Evolutionary conservation across 2,113 vertebrate species (phyloP).

Genomic region (Rhabdomys dilectus): DNA sequence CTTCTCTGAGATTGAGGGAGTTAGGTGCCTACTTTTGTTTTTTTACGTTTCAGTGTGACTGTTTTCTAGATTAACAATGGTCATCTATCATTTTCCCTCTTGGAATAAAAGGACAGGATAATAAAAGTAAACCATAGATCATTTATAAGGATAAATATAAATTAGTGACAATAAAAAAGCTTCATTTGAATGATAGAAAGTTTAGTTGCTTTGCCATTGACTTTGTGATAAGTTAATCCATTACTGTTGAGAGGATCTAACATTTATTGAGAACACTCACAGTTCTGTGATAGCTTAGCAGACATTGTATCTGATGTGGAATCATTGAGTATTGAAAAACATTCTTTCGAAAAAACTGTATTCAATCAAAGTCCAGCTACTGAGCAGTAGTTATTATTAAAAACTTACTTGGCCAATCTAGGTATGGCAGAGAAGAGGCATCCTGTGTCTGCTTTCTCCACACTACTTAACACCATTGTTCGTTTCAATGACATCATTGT

Average conservation of each 20-base stretch:
- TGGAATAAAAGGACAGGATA: not conserved
- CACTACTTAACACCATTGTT: not conserved
- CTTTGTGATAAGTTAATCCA: not conserved
- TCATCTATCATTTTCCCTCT: not conserved
- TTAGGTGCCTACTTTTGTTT: not conserved
- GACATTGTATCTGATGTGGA: not conserved
- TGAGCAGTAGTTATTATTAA: not conserved
- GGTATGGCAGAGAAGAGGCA: not conserved
- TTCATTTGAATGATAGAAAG: not conserved
- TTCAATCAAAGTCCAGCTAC: conserved; percentile 22
- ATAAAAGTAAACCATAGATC: not conserved
- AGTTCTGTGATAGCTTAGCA: not conserved
- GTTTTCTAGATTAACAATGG: not conserved
- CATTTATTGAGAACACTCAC: not conserved
- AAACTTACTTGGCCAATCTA: not conserved
- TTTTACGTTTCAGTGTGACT: not conserved
- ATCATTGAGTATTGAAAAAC: not conserved
- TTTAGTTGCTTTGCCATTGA: not conserved
- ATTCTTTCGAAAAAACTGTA: not conserved
- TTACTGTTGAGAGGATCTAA: not conserved
- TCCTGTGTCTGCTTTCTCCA: not conserved
- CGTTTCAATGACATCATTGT: not conserved
- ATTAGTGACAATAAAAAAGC: not conserved
- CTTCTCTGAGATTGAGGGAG: too few species aligned
- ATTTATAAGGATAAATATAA: not conserved